Percentiles rank a stretch among this genome's conserved stretches.
Evolutionary conservation across 2,797 vertebrate genomes (phyloP).

Genomic region (Platalea minor): DNA sequence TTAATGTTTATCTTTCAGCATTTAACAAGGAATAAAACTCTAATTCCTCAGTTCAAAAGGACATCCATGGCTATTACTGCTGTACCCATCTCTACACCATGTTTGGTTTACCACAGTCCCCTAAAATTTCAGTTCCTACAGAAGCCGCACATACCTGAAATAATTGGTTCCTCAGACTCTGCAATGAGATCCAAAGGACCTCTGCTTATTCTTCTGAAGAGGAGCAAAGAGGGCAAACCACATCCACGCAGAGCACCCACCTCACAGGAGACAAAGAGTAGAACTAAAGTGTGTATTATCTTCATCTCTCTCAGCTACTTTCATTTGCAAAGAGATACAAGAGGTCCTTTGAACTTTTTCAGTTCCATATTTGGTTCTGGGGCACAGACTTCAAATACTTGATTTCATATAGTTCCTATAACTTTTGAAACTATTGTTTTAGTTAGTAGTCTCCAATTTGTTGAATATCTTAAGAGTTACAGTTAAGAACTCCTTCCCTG

Average conservation of each 20-base stretch:
- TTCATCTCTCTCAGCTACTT: not conserved
- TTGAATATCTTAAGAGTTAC: not conserved
- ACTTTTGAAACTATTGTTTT: not conserved
- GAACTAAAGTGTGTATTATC: not conserved
- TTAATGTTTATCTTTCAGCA: not conserved
- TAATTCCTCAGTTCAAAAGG: not conserved
- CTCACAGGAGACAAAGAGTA: not conserved
- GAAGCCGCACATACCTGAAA: not conserved
- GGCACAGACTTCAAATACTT: not conserved
- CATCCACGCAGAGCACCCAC: not conserved
- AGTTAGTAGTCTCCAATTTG: not conserved
- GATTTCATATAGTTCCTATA: not conserved
- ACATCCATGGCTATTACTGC: not conserved
- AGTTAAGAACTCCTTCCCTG: not conserved
- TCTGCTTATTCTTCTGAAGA: not conserved
- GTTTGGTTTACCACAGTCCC: not conserved
- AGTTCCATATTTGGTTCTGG: not conserved
- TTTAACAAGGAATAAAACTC: not conserved
- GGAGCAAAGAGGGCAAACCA: not conserved
- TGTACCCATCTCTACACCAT: not conserved
- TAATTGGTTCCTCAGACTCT: not conserved
- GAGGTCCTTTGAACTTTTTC: not conserved
- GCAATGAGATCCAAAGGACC: not conserved
- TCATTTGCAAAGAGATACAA: not conserved
- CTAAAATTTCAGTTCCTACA: not conserved